Base-by-base conservation (phyloP, 2,113 vertebrate genomes). In the Hydrolagus affinis region DNA sequence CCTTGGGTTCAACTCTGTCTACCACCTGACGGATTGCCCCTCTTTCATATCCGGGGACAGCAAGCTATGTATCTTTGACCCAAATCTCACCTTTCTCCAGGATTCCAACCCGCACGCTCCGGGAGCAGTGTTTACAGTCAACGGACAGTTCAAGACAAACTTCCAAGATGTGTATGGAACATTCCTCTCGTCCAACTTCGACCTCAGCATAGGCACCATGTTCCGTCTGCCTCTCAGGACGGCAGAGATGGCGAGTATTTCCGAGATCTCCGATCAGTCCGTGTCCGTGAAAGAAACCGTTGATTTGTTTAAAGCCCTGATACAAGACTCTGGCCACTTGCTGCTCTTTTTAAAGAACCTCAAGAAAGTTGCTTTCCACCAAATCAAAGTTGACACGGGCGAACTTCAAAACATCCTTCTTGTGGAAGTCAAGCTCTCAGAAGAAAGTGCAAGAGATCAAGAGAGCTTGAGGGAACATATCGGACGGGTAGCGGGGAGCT, bases 1-100 rank as follows among this genome's bases (percentile, higher is more conserved):
- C 85, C 87, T 96, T 86, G 95, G 95, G 56, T 96, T 96, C 87
- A 96, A 91, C 88, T 93, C 94, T 64, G 94, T 96, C 86, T 96
- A 92, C 88, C 93, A 95, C 88, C 89, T 95, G 68, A 96, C 95
- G 64, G 94, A 96, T 85, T 96, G 95, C 64, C 95, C 95, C 19
- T 92, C 94, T 6, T 94, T 96, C 70, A 77, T 96, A n/a, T 94
- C 91, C 0, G 93, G 92, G 75, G 93, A 96, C 87, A 75, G 91
- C 23, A 25, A 85, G n/a, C 90, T 96, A 21, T 94, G 95, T 87
- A 90, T 95, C 88, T 96, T 89, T 85, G 95, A 96, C 88, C 95
- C 95, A 10, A 92, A 94, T 85, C 75, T 89, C 21, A 78, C 70
- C 59, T 96, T 93, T 2, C 68, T 95, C 68, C 88, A 93, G 11